Conservation (phyloP, 2,113 vertebrate genomes). For the Pterocles gutturalis region DNA sequence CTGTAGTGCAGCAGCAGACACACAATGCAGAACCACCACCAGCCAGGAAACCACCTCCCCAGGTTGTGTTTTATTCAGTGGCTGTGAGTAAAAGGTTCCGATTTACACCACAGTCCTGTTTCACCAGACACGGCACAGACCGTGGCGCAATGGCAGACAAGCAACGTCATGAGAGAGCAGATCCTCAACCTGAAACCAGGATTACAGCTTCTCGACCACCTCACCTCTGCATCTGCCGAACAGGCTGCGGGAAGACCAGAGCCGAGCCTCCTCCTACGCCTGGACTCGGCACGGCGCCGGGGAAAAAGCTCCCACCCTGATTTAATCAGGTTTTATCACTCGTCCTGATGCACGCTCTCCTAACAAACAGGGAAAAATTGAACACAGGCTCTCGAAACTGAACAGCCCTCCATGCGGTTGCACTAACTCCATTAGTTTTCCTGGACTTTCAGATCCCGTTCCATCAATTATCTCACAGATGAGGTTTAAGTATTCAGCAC, state of each 20-base stretch:
- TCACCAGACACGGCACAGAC: fast-evolving
- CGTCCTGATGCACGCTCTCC: not conserved
- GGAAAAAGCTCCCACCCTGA: not conserved
- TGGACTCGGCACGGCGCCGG: not conserved
- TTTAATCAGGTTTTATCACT: not conserved
- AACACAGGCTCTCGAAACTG: not conserved
- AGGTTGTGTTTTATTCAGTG: not conserved
- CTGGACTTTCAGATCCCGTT: not conserved
- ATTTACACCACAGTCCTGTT: not conserved
- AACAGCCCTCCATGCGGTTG: not conserved
- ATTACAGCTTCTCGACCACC: not conserved
- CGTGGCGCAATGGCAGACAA: fast-evolving
- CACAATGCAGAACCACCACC: no score
- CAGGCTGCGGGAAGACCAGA: not conserved
- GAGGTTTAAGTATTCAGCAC: not conserved
- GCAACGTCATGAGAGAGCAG: not conserved
- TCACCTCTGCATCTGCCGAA: not conserved
- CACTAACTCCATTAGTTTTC: slow-evolving; percentile 9
- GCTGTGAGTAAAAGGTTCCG: not conserved
- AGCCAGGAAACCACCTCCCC: not conserved
- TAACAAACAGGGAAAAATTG: not conserved
- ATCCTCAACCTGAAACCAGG: not conserved
- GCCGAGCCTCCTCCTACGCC: not conserved
- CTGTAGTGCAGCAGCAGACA: not conserved
- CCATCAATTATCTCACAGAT: not conserved